phyloP scores from a whole-genome alignment of 2,888 invertebrate genomes.

The Aleiodes leptofemur region DNA sequence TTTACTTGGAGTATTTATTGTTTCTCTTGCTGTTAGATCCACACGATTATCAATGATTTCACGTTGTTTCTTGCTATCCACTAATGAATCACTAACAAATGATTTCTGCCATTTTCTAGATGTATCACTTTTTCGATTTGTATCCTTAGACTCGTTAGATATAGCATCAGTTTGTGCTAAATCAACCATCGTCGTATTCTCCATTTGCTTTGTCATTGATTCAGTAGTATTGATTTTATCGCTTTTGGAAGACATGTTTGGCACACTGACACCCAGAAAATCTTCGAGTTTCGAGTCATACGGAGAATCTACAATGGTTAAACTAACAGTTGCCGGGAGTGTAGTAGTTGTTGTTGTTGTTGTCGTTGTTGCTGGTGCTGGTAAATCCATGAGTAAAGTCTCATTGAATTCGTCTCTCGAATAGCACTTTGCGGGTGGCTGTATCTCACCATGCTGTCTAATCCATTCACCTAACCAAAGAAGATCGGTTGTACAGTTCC shows the following conservation, averaged over 20 bases:
- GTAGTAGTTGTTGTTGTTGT: conserved; percentile 38
- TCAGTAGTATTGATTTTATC: conserved; percentile 23
- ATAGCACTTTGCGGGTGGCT: conserved; percentile 66
- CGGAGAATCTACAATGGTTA: conserved; percentile 6
- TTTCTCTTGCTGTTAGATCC: conserved; percentile 38
- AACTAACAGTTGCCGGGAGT: conserved; percentile 6
- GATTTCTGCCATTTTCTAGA: conserved; percentile 18
- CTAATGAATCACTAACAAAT: conserved; percentile 47
- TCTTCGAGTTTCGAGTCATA: background rate
- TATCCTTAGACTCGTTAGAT: background rate
- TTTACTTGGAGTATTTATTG: conserved; percentile 13
- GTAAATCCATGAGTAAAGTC: conserved; percentile 63
- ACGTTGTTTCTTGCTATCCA: conserved; percentile 31
- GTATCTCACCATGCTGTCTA: conserved; percentile 75
- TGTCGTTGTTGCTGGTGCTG: conserved; percentile 54
- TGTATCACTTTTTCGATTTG: background rate
- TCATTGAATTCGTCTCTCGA: conserved; percentile 55
- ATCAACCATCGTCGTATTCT: conserved; percentile 21
- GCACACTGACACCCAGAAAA: conserved; percentile 31
- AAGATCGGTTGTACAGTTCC: conserved; percentile 81
- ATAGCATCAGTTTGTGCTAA: background rate
- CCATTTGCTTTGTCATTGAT: background rate
- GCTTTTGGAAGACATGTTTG: conserved; percentile 42
- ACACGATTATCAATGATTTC: conserved; percentile 55
- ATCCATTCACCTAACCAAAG: conserved; percentile 84